Evolutionary conservation across 2,113 vertebrate species (phyloP), one percentile per base, ranked within the genome.

Genomic region (Pangasianodon gigas): DNA sequence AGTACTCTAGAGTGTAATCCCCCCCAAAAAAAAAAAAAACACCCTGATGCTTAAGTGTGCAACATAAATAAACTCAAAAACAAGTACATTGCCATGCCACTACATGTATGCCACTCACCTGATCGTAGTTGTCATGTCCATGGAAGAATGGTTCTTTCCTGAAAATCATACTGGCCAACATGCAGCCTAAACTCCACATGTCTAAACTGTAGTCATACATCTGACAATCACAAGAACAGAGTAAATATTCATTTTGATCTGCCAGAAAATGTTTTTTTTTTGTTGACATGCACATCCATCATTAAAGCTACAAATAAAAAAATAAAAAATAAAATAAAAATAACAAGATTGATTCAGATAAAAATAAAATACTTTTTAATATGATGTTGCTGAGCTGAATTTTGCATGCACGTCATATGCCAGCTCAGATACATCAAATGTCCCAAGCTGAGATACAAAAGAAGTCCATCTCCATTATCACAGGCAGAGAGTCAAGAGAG

Each of bases 201-300:
- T 95, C 95, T 87, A 95, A 75, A 92, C 95, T 95, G 94, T 95
- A 95, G 93, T 95, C 95, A 0, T 95, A 95, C 95, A 95, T 95
- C 95, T 95, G 89, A 44, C 46, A 84, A 85, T 86, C 52, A 79
- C 26, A 74, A 52, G 37, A 77, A n/a, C 21, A 82, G 24, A 67
- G 60, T 19, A 56, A 58, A 32, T 46, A 77, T 46, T n/a, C 0
- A 65, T 29, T 65, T 65, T 26, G 58, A 8, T 16, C 26, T 29
- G 26, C 8, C 26, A 65, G 29, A 29, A 29, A 9, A 19, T 2
- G 7, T 58, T 58, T 4, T 18, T 58, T 71, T 37, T 69, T 37
- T n/a, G 26, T 3, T 69, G 65, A 16, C n/a, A 13, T n/a, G 65
- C 65, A n/a, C 67, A 71, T 37, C 13, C n/a, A 37, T 37, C 67